These are phyloP conservation scores for Pseudomyrmex pallidus DNA, from an alignment of 1,140 invertebrate species.

Conservation along the genomic window DNA sequence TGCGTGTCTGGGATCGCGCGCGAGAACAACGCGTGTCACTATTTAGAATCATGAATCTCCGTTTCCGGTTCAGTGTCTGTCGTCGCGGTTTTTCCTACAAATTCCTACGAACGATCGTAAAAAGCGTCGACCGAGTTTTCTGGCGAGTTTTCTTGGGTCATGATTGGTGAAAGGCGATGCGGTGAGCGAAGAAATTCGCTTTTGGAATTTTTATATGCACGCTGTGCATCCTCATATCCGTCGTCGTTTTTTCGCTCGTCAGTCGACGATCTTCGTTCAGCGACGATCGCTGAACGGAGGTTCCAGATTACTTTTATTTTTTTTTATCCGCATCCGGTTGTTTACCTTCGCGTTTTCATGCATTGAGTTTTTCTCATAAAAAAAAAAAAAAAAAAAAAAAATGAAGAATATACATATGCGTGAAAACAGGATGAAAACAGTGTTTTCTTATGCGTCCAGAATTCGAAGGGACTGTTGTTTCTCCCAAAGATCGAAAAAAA, in stretches of 20 bases:
- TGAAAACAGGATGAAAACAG: too few relatives aligned
- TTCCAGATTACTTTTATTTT: constrained; percentile 29
- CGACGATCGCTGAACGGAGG: constrained; percentile 6
- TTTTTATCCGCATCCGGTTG: constrained; percentile 21
- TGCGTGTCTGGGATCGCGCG: too few relatives aligned
- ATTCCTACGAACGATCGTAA: not conserved
- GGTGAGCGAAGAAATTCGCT: constrained; percentile 19
- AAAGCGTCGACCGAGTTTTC: constrained; percentile 34
- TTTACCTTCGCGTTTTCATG: constrained; percentile 19
- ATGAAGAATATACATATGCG: not conserved
- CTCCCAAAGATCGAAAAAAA: not conserved
- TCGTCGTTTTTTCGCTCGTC: constrained; percentile 45
- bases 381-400: not conserved
- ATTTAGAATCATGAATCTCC: constrained; percentile 8
- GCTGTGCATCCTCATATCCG: constrained; percentile 35
- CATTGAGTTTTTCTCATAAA: not conserved
- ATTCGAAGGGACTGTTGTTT: not conserved
- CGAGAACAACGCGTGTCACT: not conserved
- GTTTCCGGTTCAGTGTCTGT: not conserved
- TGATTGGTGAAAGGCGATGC: constrained; percentile 28
- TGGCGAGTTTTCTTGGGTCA: constrained; percentile 13
- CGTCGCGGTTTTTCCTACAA: not conserved
- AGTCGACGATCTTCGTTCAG: constrained; percentile 33
- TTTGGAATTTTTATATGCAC: constrained; percentile 51
- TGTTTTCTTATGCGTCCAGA: not conserved